phyloP scores from a whole-genome alignment of 2,797 vertebrate species.

The Anas bernieri region DNA sequence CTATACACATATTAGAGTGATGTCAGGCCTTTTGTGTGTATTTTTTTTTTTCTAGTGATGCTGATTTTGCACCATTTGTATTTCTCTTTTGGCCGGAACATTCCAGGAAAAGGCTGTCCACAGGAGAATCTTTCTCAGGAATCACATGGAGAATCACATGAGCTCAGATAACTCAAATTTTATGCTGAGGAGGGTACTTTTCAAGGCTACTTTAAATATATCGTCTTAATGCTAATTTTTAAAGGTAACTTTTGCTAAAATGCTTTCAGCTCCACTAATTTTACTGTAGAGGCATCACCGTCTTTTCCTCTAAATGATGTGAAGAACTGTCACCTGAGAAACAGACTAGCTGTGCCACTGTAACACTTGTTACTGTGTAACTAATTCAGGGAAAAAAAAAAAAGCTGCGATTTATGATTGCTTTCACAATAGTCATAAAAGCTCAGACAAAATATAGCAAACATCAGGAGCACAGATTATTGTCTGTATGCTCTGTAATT shows the following conservation, averaged over 20 bases:
- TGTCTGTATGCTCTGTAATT: background rate
- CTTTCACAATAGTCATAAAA: background rate
- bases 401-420: too few relatives aligned
- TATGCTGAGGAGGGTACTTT: background rate
- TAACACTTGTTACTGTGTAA: background rate
- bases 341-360: background rate
- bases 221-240: background rate
- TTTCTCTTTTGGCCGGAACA: background rate
- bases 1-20: background rate
- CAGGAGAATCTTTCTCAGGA: background rate
- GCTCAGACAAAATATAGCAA: background rate
- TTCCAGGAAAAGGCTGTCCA: background rate
- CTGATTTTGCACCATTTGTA: background rate
- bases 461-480: background rate
- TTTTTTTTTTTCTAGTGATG: background rate
- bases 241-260: background rate
- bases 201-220: background rate
- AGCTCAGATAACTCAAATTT: background rate
- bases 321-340: background rate
- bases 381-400: background rate
- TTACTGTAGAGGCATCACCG: background rate
- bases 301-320: background rate
- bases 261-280: background rate
- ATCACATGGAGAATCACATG: background rate
- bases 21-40: background rate